Evolutionary conservation across 2,797 vertebrate species (phyloP), one percentile per base, ranked within the genome.

Genomic region (Odontamblyopus rebecca): DNA sequence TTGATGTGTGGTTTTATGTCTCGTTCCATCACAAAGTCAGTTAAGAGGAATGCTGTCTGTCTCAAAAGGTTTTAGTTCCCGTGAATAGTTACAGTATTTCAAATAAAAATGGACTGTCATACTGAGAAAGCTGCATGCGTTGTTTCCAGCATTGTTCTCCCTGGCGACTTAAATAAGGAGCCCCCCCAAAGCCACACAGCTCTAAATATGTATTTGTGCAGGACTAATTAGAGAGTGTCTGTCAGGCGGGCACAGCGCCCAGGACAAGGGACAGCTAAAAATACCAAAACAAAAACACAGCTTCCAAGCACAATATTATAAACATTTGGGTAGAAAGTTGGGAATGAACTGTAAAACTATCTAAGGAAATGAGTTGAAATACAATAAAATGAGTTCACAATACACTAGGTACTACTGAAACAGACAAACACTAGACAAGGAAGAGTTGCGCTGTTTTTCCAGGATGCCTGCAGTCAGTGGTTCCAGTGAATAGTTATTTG

Each of bases 121-220:
- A 63, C 12, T 76, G 73, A 81, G 73, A 66, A 72, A 74, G 70
- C 79, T 71, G 80, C 78, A 83, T 57, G 80, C 82, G 66, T 91
- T 92, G 91, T 93, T 92, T 90, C 88, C 85, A 81, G 87, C 83
- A 93, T 94, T 94, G 93, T 94, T 91, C 89, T 90, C 82, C 69
- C 80, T 78, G 83, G 83, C 81, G 82, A 91, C 87, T 91, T 88
- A 93, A 93, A 92, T 93, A 92, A 91, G 93, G 89, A 89, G 86
- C 87, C 85, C 88, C 87, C 85, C 87, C 83, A 90, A 93, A 93
- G 88, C 93, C 92, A 59, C 91, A 92, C 75, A 5, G 83, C 86
- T 90, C 90, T 92, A 94, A 94, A 94, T 94, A 93, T 93, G 92
- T 91, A 93, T 93, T 93, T 93, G 85, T 90, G 82, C 88, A 86